Base-by-base conservation (phyloP, 2,113 vertebrate species). In the Nibea albiflora region DNA sequence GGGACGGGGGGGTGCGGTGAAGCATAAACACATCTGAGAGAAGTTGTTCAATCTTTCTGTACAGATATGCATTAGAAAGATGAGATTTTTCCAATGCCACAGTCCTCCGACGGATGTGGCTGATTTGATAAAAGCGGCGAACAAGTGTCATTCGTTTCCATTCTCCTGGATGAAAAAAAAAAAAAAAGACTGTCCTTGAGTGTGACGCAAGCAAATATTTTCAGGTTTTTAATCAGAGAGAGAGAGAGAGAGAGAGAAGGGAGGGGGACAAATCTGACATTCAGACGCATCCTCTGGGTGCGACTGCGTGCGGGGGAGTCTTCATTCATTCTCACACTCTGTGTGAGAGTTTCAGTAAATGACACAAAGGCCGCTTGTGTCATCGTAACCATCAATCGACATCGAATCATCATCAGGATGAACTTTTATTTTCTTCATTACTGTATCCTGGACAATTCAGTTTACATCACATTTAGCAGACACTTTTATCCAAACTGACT, bases 291-390 rank as follows among this genome's bases (percentile, higher is more conserved):
- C 4, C 14, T 50, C 15, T 47, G 20, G 7, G n/a, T 57, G 16
- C 58, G 50, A 56, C 35, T 56, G 64, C 6, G 57, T 39, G 58
- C 8, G 35, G 35, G 35, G 3, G 53, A 22, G 46, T 62, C 15
- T 78, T 70, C 67, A 39, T 35, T 83, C 56, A 54, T 47, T 57
- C 44, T 46, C 47, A 64, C 8, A 52, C 10, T 67, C 10, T 67
- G 17, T 52, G 20, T 1, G 17, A 22, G 20, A 39, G 8, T 15
- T 15, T 26, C 46, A 6, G 3, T 22, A 14, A n/a, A 39, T 56
- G 60, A 46, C 67, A 80, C 19, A 57, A 39, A 46, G 22, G 42
- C 49, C 47, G 49, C 4, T 17, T 31, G 35, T 76, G 53, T 69
- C 78, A 60, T 47, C 31, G 22, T 44, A n/a, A 58, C 28, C 44